Evolutionary conservation across 2,797 vertebrate genomes (phyloP).

Genomic region (Micropoecilia bifurca): DNA sequence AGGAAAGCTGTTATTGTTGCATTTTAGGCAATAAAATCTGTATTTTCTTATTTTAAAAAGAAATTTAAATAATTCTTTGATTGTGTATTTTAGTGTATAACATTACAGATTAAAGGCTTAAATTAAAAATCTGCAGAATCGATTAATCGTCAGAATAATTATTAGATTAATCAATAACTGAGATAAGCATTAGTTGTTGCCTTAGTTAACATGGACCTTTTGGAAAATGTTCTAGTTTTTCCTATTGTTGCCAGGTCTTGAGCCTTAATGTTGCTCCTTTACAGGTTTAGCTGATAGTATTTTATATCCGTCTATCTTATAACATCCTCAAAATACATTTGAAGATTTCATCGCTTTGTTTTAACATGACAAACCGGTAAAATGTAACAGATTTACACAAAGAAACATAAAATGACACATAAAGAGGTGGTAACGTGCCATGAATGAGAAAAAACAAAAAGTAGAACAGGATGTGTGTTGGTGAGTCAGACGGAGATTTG

Average conservation of each 20-base stretch:
- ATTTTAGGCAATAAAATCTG: no score
- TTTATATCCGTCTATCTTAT: background rate
- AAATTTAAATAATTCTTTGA: no score
- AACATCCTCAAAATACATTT: background rate
- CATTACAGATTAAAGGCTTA: no score
- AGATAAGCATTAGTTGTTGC: no score
- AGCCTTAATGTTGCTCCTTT: background rate
- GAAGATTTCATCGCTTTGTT: background rate
- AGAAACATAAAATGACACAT: conserved; percentile 9
- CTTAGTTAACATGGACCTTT: background rate
- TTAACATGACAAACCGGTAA: background rate
- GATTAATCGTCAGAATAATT: no score
- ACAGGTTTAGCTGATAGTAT: background rate
- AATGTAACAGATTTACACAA: conserved; percentile 22
- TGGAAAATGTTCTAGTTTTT: background rate
- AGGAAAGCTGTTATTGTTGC: no score
- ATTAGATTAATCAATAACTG: no score
- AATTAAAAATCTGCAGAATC: no score
- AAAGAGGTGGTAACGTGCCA: background rate
- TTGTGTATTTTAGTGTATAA: no score
- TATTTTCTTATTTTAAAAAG: no score
- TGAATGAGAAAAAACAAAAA: conserved; percentile 10
- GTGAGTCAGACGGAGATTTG: conserved; percentile 22
- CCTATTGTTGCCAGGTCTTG: background rate
- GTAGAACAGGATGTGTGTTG: conserved; percentile 22